phyloP scores from a whole-genome alignment of 1,140 invertebrate species.

The Probaryconus sp. region DNA sequence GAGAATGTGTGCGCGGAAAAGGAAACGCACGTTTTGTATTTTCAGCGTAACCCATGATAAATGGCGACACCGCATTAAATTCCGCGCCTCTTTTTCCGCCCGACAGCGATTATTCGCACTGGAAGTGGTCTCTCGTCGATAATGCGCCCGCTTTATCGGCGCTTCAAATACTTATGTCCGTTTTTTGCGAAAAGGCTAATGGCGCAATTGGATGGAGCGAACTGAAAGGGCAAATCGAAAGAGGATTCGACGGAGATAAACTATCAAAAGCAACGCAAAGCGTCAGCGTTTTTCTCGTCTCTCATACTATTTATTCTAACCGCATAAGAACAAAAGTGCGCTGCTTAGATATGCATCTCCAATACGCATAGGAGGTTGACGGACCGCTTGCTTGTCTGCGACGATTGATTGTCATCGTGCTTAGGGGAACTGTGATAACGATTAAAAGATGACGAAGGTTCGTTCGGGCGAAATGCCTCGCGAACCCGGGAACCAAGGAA shows the following conservation, averaged over 20 bases:
- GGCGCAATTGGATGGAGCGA: neutral
- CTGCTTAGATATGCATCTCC: constrained; percentile 27
- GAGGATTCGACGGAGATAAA: constrained; percentile 3
- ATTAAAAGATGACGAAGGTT: constrained; percentile 25
- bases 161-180: constrained; percentile 4
- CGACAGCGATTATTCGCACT: constrained; percentile 34
- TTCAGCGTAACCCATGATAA: constrained; percentile 18
- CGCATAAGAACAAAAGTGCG: constrained; percentile 21
- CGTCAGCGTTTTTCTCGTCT: constrained; percentile 13
- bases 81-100: constrained; percentile 11
- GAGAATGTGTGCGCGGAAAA: constrained; percentile 28
- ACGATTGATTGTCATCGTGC: constrained; percentile 34
- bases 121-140: constrained; percentile 22
- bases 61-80: constrained; percentile 8
- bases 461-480: constrained; percentile 1
- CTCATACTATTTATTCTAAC: constrained; percentile 29
- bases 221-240: constrained; percentile 2
- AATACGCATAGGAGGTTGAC: constrained; percentile 19
- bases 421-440: constrained; percentile 60
- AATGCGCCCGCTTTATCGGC: constrained; percentile 20
- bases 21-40: constrained; percentile 23
- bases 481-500: constrained; percentile 26
- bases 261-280: constrained; percentile 3
- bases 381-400: constrained; percentile 21
- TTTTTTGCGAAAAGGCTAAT: constrained; percentile 6